phyloP scores from a whole-genome alignment of 2,113 vertebrate genomes.

The Anser cygnoides region DNA sequence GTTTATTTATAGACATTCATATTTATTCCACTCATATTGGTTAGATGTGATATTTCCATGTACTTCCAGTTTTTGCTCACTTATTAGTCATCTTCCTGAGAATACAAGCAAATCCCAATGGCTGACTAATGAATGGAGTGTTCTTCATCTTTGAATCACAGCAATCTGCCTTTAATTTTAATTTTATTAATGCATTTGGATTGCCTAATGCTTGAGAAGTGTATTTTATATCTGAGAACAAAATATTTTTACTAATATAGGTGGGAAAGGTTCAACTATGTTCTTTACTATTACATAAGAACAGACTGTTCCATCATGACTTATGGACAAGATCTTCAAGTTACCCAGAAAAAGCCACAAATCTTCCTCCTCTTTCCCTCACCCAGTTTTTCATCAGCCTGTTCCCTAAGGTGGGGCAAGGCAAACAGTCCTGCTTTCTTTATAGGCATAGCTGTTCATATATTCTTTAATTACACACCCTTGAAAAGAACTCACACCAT shows the following conservation, averaged over 20 bases:
- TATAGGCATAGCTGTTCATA: not conserved
- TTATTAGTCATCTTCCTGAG: not conserved
- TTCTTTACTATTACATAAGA: not conserved
- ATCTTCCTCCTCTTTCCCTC: not conserved
- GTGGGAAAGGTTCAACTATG: not conserved
- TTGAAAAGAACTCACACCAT: not conserved
- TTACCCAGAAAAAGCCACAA: not conserved
- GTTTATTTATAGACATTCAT: not conserved
- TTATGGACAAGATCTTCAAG: not conserved
- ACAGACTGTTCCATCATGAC: not conserved
- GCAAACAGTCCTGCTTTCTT: not conserved
- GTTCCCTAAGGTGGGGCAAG: not conserved
- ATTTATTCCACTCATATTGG: not conserved
- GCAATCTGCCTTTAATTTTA: not conserved
- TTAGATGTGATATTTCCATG: not conserved
- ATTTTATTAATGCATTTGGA: not conserved
- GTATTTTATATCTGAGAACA: not conserved
- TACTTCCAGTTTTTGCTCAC: not conserved
- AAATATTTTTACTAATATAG: not conserved
- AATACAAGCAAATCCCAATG: not conserved
- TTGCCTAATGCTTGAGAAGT: not conserved
- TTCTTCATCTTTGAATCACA: not conserved
- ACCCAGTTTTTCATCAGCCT: not conserved
- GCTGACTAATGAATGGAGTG: not conserved
- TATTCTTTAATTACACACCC: not conserved